A percentile compares a stretch with the other conserved stretches of the same genome.
These are phyloP conservation scores for Noturus placidus DNA, from an alignment of 2,113 vertebrate species.

Conservation along the genomic window DNA sequence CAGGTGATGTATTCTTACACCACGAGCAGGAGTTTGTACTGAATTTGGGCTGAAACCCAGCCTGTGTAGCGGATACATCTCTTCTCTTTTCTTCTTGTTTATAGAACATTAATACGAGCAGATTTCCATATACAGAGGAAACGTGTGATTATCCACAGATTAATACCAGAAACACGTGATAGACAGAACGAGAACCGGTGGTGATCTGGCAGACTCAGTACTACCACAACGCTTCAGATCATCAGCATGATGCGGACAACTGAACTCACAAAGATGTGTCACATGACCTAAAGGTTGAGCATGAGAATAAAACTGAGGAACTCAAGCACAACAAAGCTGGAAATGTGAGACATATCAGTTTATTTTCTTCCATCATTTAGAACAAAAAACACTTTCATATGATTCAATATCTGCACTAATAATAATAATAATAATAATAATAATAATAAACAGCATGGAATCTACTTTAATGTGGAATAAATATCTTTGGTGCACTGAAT, in stretches of 20 bases:
- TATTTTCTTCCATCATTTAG: not conserved
- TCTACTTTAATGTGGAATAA: constrained; percentile 56
- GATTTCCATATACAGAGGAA: too few relatives aligned
- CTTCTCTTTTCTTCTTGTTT: not conserved
- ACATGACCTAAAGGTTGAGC: not conserved
- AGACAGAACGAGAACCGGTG: not conserved
- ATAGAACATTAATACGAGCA: not conserved
- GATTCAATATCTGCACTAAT: not conserved
- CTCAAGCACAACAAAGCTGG: too few relatives aligned
- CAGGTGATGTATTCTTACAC: not conserved
- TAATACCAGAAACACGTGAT: too few relatives aligned
- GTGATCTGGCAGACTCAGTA: not conserved
- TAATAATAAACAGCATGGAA: constrained; percentile 21
- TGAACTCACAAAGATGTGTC: not conserved
- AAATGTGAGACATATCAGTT: not conserved
- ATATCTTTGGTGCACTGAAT: constrained; percentile 65
- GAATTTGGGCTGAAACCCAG: not conserved
- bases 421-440: not conserved
- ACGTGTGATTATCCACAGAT: too few relatives aligned
- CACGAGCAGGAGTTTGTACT: not conserved
- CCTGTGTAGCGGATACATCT: not conserved
- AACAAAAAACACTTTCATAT: not conserved
- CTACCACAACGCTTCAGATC: not conserved
- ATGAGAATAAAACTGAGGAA: not conserved
- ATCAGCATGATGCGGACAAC: not conserved